phyloP scores from a whole-genome alignment of 2,113 vertebrate genomes.

The Psittacus erithacus region DNA sequence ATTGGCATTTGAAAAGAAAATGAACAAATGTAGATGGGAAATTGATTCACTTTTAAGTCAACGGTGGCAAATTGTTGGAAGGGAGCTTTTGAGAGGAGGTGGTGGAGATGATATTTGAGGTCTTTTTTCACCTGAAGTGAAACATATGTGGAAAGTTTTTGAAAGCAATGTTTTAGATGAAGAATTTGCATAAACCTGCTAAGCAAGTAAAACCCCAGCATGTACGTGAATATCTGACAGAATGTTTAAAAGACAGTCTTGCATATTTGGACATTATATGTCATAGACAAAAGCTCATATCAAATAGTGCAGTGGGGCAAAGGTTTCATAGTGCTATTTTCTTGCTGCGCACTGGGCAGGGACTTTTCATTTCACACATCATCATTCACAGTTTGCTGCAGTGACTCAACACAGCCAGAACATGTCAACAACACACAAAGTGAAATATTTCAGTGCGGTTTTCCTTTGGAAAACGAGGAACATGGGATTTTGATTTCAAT shows the following conservation, averaged over 20 bases:
- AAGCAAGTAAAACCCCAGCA: neutral
- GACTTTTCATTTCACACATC: constrained; percentile 66
- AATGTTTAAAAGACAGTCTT: neutral
- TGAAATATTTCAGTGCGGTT: neutral
- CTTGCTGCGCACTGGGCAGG: constrained; percentile 43
- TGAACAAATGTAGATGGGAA: neutral
- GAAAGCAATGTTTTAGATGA: neutral
- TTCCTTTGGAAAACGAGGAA: constrained; percentile 1
- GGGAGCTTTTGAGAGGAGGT: neutral
- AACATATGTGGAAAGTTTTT: neutral
- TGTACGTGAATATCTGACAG: neutral
- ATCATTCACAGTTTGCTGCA: constrained; percentile 59
- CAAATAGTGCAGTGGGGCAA: neutral
- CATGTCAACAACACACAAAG: constrained; percentile 6
- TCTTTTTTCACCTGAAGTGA: neutral
- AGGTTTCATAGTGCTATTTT: neutral
- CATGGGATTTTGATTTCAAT: neutral
- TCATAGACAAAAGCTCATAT: neutral
- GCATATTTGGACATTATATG: neutral
- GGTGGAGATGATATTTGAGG: neutral
- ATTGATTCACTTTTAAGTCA: neutral
- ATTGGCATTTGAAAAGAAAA: neutral
- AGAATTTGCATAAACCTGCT: neutral
- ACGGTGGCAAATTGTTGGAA: neutral
- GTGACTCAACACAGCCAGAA: neutral